Percentiles rank a stretch among this genome's conserved stretches.
Conservation (phyloP, 1,140 invertebrate species). For the Drosophila lini region DNA sequence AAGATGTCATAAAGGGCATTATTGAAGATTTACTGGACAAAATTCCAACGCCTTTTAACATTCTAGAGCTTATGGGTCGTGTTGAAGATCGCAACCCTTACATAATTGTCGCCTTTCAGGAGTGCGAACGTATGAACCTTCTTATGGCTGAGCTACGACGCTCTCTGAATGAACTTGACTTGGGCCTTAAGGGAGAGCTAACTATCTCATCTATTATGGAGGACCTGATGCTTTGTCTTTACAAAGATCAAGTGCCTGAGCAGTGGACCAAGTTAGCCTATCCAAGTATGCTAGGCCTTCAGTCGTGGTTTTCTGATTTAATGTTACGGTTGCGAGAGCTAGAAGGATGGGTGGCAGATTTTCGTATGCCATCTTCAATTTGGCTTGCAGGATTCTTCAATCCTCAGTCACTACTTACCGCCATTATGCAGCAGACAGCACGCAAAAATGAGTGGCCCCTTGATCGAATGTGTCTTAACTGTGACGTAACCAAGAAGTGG, state of each 20-base stretch:
- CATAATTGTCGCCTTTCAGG: constrained; percentile 96
- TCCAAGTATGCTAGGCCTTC: constrained; percentile 93
- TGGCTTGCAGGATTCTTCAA: constrained; percentile 98
- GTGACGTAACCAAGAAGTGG: constrained; percentile 97
- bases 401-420: constrained; percentile 97
- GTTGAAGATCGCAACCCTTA: constrained; percentile 96
- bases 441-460: constrained; percentile 97
- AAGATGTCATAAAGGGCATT: constrained; percentile 93
- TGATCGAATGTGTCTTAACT: constrained; percentile 97
- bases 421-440: constrained; percentile 98
- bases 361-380: constrained; percentile 92
- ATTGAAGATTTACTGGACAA: constrained; percentile 96
- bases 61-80: constrained; percentile 93
- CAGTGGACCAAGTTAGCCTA: constrained; percentile 94
- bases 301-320: constrained; percentile 95
- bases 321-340: constrained; percentile 91
- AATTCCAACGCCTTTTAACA: constrained; percentile 95
- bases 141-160: constrained; percentile 92
- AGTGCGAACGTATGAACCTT: constrained; percentile 97
- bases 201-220: constrained; percentile 98
- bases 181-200: constrained; percentile 96
- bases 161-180: constrained; percentile 93
- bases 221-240: constrained; percentile 91
- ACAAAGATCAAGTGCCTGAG: constrained; percentile 93
- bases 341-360: constrained; percentile 91